phyloP scores from a whole-genome alignment of 1,140 invertebrate species.

The Neodiprion pinetum region DNA sequence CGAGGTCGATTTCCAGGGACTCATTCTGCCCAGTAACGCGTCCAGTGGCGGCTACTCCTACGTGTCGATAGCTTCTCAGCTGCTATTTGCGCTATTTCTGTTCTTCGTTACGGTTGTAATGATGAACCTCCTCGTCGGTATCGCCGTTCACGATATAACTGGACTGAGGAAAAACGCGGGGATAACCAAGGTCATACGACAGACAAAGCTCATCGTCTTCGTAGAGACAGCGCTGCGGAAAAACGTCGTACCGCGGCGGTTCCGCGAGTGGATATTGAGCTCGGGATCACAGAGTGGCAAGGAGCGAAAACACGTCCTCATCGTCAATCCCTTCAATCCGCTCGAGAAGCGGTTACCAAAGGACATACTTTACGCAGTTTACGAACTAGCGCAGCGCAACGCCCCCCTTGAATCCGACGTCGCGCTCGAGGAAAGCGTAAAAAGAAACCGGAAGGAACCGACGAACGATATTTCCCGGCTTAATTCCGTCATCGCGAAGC shows the following conservation, averaged over 20 bases:
- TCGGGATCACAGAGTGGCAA: constrained; percentile 43
- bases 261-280: constrained; percentile 51
- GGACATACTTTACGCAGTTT: constrained; percentile 70
- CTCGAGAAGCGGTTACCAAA: constrained; percentile 69
- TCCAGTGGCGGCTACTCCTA: constrained; percentile 50
- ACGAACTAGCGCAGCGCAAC: constrained; percentile 66
- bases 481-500: constrained; percentile 37
- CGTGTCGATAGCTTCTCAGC: constrained; percentile 65
- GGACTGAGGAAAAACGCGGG: constrained; percentile 73
- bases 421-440: constrained; percentile 38
- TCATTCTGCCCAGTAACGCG: constrained; percentile 61
- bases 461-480: constrained; percentile 13
- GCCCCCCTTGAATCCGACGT: constrained; percentile 38
- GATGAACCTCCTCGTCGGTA: constrained; percentile 75
- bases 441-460: constrained; percentile 39
- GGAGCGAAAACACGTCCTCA: constrained; percentile 59
- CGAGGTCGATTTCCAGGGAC: constrained; percentile 70
- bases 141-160: constrained; percentile 74
- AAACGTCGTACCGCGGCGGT: constrained; percentile 61
- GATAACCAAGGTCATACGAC: constrained; percentile 70
- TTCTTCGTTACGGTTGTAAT: constrained; percentile 73
- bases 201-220: constrained; percentile 72
- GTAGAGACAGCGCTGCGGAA: constrained; percentile 71
- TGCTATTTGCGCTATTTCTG: constrained; percentile 69
- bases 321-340: constrained; percentile 71